Evolutionary conservation across 2,113 vertebrate genomes (phyloP).

Genomic region (Nothoprocta pentlandii): DNA sequence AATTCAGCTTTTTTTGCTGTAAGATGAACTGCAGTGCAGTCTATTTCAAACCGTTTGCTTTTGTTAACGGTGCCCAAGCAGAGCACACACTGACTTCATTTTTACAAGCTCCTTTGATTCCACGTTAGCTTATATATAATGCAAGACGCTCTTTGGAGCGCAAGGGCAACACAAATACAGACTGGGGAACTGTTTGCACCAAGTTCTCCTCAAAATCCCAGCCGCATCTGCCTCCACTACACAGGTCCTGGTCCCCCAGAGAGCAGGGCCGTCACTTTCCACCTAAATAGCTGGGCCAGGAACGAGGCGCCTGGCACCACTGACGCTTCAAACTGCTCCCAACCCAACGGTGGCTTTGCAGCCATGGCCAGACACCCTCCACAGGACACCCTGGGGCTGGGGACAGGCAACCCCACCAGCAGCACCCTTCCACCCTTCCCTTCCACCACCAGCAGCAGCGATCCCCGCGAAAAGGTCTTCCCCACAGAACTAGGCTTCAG

Average conservation of each 20-base stretch:
- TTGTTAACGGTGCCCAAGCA: background rate
- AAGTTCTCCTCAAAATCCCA: background rate
- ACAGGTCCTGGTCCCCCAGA: background rate
- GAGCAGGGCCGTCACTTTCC: background rate
- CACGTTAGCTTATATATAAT: background rate
- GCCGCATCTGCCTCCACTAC: background rate
- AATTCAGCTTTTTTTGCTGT: background rate
- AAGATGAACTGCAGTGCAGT: background rate
- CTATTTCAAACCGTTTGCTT: background rate
- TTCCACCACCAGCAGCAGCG: rapidly evolving
- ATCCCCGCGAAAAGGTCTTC: background rate
- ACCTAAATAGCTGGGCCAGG: rapidly evolving
- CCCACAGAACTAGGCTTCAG: background rate
- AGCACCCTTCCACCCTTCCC: rapidly evolving
- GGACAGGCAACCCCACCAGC: background rate
- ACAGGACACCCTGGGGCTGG: rapidly evolving
- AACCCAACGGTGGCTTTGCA: background rate
- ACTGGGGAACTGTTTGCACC: background rate
- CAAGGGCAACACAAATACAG: background rate
- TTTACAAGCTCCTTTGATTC: background rate
- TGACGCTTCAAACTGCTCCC: background rate
- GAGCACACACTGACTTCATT: background rate
- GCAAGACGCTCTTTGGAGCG: rapidly evolving
- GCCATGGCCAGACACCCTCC: rapidly evolving
- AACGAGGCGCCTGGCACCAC: background rate